Conservation (phyloP, 2,888 invertebrate genomes). For the Ormyrus nitidulus region DNA sequence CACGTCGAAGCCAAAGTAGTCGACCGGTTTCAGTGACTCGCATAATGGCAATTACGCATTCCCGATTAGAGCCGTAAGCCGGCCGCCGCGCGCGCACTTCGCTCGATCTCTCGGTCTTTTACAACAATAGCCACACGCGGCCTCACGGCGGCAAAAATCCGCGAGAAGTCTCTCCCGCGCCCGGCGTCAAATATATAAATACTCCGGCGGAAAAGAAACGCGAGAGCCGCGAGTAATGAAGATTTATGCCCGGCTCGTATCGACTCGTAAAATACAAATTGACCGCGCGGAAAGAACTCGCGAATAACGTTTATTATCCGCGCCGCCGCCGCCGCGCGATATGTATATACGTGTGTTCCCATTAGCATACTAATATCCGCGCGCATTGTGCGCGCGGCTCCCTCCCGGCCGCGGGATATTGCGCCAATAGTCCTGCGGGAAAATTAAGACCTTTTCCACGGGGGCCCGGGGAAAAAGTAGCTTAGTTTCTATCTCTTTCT, state of each 20-base stretch:
- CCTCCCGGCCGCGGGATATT: constrained; percentile 48
- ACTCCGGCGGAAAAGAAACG: background rate
- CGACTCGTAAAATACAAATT: constrained; percentile 55
- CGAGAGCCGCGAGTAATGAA: constrained; percentile 36
- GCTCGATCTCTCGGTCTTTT: background rate
- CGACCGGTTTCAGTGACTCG: constrained; percentile 47
- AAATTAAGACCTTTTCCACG: constrained; percentile 14
- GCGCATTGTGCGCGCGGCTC: constrained; percentile 43
- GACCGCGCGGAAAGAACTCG: constrained; percentile 43
- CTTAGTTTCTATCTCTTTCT: no score
- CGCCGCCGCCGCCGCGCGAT: background rate
- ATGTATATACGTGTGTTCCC: constrained; percentile 17
- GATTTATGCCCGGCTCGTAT: constrained; percentile 43
- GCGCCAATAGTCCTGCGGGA: constrained; percentile 31
- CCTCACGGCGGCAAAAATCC: constrained; percentile 1
- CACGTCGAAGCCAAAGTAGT: constrained; percentile 7
- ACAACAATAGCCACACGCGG: background rate
- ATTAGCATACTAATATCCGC: constrained; percentile 54
- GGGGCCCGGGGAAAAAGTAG: no score
- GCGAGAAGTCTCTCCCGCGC: background rate
- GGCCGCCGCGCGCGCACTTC: background rate
- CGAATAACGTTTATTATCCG: constrained; percentile 48
- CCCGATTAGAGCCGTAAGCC: constrained; percentile 32
- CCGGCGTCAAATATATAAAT: background rate
- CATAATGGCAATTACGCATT: constrained; percentile 52